Evolutionary conservation across 2,113 vertebrate genomes (phyloP), one percentile per base, ranked within the genome.

Genomic region (Mugil cephalus): DNA sequence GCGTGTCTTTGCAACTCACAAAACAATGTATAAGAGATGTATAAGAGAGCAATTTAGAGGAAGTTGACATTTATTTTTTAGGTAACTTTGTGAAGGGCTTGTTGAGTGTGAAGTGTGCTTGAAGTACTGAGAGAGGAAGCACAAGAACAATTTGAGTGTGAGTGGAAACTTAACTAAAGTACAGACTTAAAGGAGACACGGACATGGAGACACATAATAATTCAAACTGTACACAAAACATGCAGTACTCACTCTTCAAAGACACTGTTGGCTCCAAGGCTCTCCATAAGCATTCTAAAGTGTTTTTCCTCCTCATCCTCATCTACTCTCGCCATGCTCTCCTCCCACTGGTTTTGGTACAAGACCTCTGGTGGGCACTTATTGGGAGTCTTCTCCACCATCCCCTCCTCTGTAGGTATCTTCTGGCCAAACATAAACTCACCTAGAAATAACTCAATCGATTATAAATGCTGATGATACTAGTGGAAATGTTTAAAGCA

Each of bases 241-340:
- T 6, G 14, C 1, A 15, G 2, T 36, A 94, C 96, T 96, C 93
- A 98, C 97, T 97, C 95, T 86, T 97, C 93, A 83, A 97, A 93
- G 79, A 96, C 69, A 0, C 84, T 96, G 60, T 91, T 94, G 45
- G 95, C 95, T 69, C 96, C 97, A 4, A 99, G 93, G 17, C 52
- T 92, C 58, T 96, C 95, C 95, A 98, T 95, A 9, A 98, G 91
- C 89, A 88, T 87, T 72, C 90, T 89, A 83, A 98, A 99, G 62
- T 96, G 95, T 38, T 93, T 89, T 75, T 96, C 96, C 19, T 98
- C 96, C 0, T 95, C 94, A 6, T 94, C 92, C 10, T 80, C 77
- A 4, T 72, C 83, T 61, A 15, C 42, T 93, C 87, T 17, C 5
- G 38, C 76, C 34, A 45, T 1, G 4, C 11, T 80, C 53, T 94